Conservation (phyloP, 2,888 invertebrate species). For the Spodoptera littoralis region DNA sequence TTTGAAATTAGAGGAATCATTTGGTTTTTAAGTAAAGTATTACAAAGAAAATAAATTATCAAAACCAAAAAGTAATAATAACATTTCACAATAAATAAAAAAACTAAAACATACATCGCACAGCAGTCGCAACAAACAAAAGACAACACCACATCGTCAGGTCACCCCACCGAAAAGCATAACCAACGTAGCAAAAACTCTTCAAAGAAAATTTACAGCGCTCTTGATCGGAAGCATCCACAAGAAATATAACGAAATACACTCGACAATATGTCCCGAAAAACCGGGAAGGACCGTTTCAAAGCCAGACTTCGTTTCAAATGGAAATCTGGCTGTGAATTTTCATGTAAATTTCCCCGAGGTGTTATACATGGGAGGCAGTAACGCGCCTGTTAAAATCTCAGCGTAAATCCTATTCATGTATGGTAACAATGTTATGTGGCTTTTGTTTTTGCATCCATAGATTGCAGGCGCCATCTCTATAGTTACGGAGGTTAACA, state of each 20-base stretch:
- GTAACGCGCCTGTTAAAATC: constrained; percentile 55
- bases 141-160: background rate
- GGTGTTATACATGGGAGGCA: constrained; percentile 57
- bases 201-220: constrained; percentile 18
- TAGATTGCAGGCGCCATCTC: constrained; percentile 12
- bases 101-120: too few species aligned
- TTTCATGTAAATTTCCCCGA: constrained; percentile 63
- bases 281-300: constrained; percentile 48
- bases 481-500: background rate
- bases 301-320: constrained; percentile 60
- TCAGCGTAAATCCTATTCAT: constrained; percentile 56
- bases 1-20: too few species aligned
- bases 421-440: constrained; percentile 50
- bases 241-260: constrained; percentile 41
- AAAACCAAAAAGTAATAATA: constrained; percentile 40
- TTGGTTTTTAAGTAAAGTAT: too few species aligned
- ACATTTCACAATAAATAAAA: too few species aligned
- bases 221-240: constrained; percentile 15
- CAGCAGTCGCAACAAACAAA: background rate
- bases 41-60: constrained; percentile 22
- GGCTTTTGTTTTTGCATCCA: constrained; percentile 48
- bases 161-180: constrained; percentile 1
- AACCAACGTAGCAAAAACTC: constrained; percentile 2
- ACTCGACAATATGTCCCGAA: constrained; percentile 53
- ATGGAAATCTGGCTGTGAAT: constrained; percentile 63